phyloP scores from a whole-genome alignment of 2,888 invertebrate species.

The Lissocephala sabroskyi region DNA sequence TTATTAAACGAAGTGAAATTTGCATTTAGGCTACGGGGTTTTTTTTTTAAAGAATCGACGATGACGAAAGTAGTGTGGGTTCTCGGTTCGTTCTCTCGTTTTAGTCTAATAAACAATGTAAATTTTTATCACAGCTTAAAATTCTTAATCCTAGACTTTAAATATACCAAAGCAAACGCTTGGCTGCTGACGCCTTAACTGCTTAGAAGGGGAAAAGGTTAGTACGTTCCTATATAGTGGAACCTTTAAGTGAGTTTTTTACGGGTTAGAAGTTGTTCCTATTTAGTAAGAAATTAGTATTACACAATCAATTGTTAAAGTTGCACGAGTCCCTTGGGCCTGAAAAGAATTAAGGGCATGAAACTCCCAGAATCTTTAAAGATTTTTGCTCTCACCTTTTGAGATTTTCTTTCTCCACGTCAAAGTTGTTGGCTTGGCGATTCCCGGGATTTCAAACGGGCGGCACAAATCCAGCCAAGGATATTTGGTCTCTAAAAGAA shows the following conservation, averaged over 20 bases:
- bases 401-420: too few relatives aligned
- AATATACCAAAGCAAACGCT: neutral
- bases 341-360: too few relatives aligned
- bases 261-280: neutral
- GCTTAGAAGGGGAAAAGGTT: too few relatives aligned
- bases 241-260: too few relatives aligned
- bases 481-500: constrained; percentile 78
- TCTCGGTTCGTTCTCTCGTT: constrained; percentile 23
- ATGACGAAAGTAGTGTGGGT: too few relatives aligned
- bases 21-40: constrained; percentile 32
- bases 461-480: constrained; percentile 81
- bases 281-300: neutral
- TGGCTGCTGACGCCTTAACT: too few relatives aligned
- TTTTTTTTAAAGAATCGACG: neutral
- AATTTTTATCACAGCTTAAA: constrained; percentile 64
- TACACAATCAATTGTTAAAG: neutral
- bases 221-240: too few relatives aligned
- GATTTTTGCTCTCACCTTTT: too few relatives aligned
- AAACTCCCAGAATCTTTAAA: too few relatives aligned
- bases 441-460: constrained; percentile 76
- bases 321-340: neutral
- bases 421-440: neutral
- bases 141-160: constrained; percentile 46
- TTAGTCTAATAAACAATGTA: constrained; percentile 58
- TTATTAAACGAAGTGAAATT: constrained; percentile 54